phyloP scores from a whole-genome alignment of 2,888 invertebrate species.

The Lasioglossum figueresi region DNA sequence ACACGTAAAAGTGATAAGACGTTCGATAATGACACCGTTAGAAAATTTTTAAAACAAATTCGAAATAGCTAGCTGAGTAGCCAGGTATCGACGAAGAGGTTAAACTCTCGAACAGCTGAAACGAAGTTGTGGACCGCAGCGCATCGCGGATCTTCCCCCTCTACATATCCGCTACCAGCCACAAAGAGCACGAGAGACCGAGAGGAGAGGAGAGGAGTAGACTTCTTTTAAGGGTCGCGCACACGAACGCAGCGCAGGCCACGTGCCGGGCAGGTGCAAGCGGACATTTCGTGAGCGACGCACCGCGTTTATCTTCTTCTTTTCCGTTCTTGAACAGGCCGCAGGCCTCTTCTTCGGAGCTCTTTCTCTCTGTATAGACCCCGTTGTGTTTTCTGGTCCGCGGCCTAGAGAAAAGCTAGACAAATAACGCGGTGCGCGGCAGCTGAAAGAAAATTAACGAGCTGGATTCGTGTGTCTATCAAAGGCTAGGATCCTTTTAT shows the following conservation, averaged over 20 bases:
- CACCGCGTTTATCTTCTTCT: constrained; percentile 61
- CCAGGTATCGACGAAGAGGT: background rate
- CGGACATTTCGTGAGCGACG: constrained; percentile 52
- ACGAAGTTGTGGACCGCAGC: background rate
- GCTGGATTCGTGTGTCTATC: constrained; percentile 62
- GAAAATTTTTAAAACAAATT: background rate
- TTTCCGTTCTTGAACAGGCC: constrained; percentile 16
- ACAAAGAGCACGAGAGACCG: background rate
- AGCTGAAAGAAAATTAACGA: constrained; percentile 68
- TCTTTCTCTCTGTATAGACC: background rate
- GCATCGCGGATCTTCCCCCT: background rate
- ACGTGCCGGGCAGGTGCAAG: constrained; percentile 72
- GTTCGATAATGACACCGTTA: too few relatives aligned
- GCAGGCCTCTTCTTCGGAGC: constrained; percentile 7
- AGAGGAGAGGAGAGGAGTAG: background rate
- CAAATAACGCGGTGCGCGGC: constrained; percentile 51
- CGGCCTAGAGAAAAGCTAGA: constrained; percentile 35
- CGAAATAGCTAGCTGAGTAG: background rate
- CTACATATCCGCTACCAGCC: background rate
- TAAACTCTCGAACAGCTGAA: background rate
- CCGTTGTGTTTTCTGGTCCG: background rate
- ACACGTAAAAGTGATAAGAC: too few relatives aligned
- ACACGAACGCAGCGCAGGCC: constrained; percentile 53
- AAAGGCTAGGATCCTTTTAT: constrained; percentile 48
- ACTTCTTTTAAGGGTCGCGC: constrained; percentile 41